Percentiles rank a stretch among this genome's conserved stretches.
phyloP scores from a whole-genome alignment of 2,888 invertebrate species.

The Ophioninae sp. region DNA sequence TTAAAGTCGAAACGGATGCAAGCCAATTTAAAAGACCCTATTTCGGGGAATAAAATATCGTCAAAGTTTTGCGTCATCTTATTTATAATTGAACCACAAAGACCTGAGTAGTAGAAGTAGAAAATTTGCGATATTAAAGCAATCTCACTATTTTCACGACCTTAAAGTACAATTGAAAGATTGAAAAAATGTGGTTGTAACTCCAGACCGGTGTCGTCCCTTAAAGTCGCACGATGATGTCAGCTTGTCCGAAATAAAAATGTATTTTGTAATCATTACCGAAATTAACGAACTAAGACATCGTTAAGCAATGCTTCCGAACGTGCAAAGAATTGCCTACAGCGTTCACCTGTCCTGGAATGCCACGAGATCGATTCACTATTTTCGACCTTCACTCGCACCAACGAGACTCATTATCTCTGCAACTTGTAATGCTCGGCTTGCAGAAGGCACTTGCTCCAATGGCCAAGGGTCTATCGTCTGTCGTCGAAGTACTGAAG shows the following conservation, averaged over 20 bases:
- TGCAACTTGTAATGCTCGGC: constrained; percentile 17
- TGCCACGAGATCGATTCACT: neutral
- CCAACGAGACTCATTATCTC: neutral
- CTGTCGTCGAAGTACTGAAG: constrained; percentile 80
- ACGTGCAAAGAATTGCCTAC: neutral
- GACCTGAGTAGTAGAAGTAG: neutral
- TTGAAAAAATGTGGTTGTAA: neutral
- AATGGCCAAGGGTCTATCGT: constrained; percentile 76
- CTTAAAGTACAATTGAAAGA: neutral
- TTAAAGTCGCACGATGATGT: neutral
- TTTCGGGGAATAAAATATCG: neutral
- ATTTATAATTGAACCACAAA: neutral
- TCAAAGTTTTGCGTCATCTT: neutral
- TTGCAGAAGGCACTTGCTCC: constrained; percentile 76
- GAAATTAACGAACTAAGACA: neutral
- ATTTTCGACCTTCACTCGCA: neutral
- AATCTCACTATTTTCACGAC: neutral
- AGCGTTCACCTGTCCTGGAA: constrained; percentile 18
- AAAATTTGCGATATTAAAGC: neutral
- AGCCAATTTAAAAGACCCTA: neutral
- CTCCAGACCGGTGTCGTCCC: neutral
- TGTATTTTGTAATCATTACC: neutral
- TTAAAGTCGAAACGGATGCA: neutral
- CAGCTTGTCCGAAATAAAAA: neutral
- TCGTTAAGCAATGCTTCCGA: neutral